Evolutionary conservation across 2,888 invertebrate species (phyloP).

Genomic region (Brachypalpus laphriformis): DNA sequence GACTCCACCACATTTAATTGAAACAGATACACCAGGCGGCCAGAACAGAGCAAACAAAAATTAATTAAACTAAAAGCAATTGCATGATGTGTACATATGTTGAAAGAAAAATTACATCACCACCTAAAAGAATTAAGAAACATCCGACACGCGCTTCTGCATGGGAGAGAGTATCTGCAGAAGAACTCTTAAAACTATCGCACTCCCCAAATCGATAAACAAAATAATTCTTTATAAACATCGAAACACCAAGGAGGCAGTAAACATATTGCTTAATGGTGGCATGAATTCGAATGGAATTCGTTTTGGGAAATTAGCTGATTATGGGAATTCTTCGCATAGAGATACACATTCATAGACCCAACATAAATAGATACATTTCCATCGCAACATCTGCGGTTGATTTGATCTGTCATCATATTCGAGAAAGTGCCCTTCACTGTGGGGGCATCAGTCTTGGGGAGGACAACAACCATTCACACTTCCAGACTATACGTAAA

Average conservation of each 20-base stretch:
- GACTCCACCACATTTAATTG: conserved; percentile 19
- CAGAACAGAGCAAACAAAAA: background rate
- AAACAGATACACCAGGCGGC: conserved; percentile 10
- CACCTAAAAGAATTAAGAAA: background rate
- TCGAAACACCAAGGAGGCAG: background rate
- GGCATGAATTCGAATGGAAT: background rate
- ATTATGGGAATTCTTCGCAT: background rate
- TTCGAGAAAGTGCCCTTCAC: conserved; percentile 40
- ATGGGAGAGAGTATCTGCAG: background rate
- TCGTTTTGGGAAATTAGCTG: conserved; percentile 11
- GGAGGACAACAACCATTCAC: conserved; percentile 9
- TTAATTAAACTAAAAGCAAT: conserved; percentile 49
- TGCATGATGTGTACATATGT: conserved; percentile 26
- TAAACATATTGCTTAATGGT: conserved; percentile 18
- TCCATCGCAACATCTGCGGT: conserved; percentile 38
- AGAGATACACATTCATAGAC: background rate
- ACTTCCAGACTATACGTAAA: conserved; percentile 6
- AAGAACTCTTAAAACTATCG: background rate
- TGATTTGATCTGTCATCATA: conserved; percentile 48
- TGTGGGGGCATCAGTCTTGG: conserved; percentile 2
- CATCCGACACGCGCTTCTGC: conserved; percentile 18
- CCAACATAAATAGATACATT: conserved; percentile 20
- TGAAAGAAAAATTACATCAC: conserved; percentile 43
- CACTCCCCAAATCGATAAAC: conserved; percentile 37
- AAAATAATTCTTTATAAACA: conserved; percentile 48